Conservation (phyloP, 2,888 invertebrate species). For the Zhengitettix transpicula region DNA sequence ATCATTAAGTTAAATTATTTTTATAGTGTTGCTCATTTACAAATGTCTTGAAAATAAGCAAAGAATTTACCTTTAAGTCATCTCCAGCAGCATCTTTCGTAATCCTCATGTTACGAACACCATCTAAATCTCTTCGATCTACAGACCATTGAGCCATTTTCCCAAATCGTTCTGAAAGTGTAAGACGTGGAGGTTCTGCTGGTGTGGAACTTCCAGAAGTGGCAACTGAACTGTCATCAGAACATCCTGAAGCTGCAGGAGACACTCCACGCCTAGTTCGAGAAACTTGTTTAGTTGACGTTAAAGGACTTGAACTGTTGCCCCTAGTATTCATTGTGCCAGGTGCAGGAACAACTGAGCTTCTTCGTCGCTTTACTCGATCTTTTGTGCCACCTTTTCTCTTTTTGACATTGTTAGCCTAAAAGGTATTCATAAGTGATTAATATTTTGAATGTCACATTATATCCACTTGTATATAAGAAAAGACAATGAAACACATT, state of each 20-base stretch:
- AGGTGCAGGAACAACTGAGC: conserved; percentile 1
- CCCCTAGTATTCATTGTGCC: conserved; percentile 1
- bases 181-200: conserved; percentile 42
- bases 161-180: conserved; percentile 71
- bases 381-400: conserved; percentile 6
- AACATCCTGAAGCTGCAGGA: conserved; percentile 25
- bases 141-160: conserved; percentile 87
- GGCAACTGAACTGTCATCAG: conserved; percentile 40
- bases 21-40: too few species aligned
- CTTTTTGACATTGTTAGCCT: conserved; percentile 3
- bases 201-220: conserved; percentile 33
- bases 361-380: conserved; percentile 1
- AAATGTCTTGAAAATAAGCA: too few species aligned
- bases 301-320: not conserved
- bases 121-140: conserved; percentile 69
- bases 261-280: conserved; percentile 2
- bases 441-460: too few species aligned
- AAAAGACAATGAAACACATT: too few species aligned
- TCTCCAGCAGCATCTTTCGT: conserved; percentile 44
- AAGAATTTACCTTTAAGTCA: conserved; percentile 37
- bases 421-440: not conserved
- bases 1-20: too few species aligned
- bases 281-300: not conserved
- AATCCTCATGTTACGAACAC: conserved; percentile 71
- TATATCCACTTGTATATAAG: too few species aligned